Base-by-base conservation (phyloP, 2,797 vertebrate genomes). In the Hemibagrus guttatus region DNA sequence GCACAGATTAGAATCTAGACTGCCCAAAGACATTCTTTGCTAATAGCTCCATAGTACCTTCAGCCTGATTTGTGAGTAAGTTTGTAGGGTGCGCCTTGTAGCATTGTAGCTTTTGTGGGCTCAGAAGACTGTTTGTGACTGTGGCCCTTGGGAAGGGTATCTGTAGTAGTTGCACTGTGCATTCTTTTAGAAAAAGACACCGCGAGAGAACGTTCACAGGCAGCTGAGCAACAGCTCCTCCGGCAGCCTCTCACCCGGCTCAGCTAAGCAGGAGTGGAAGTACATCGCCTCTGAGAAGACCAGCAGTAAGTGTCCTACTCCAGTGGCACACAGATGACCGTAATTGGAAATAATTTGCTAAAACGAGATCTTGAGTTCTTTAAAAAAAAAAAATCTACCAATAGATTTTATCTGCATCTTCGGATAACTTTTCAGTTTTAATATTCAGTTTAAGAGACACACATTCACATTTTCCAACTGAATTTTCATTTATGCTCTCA, bases 181-280 rank as follows among this genome's bases (percentile, higher is more conserved):
- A 97, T 97, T 98, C 97, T 98, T 99, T 94, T 97, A 99, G 98
- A 99, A 98, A 96, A 99, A 97, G 93, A 97, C 97, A 64, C 96
- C 95, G 86, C 97, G 98, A 92, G 98, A 99, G 96, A 99, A 97
- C 93, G 93, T 96, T 96, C 97, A 97, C 96, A 97, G 97, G 95
- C 98, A 97, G 96, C 95, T 96, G 94, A 98, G 96, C 96, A 97
- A 96, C 97, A 96, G 97, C 95, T 98, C 97, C 86, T 97, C 96
- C 84, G 97, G 97, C 95, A 97, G 96, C 94, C 95, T 97, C 92
- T 97, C 98, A 87, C 97, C 97, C 92, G 96, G 96, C 93, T 95
- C 96, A 92, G 93, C 95, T 86, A 94, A 96, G 93, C 97, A 97
- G 87, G 98, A 99, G 91, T 99, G 98, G 98, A 99, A 99, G 96